Evolutionary conservation across 2,797 vertebrate species (phyloP).

Genomic region (Sparidentex hasta): DNA sequence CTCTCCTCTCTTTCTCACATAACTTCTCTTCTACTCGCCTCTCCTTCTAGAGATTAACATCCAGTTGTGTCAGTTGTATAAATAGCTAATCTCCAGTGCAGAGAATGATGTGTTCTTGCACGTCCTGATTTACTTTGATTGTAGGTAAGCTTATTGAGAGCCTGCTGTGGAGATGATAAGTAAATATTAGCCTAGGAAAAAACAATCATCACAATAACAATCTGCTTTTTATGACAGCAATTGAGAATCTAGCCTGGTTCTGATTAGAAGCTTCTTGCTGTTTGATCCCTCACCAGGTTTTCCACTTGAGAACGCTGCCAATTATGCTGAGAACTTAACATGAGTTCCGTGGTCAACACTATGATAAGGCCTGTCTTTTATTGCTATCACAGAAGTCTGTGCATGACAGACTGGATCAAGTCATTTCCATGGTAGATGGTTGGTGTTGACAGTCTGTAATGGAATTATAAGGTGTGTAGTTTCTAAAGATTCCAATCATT

Average conservation of each 20-base stretch:
- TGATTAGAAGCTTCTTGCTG: not conserved
- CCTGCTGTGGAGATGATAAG: conserved; percentile 3
- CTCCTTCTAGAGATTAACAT: conserved; percentile 23
- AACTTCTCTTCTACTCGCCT: conserved; percentile 4
- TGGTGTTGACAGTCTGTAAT: no score
- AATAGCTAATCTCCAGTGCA: conserved; percentile 10
- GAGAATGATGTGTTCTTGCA: not conserved
- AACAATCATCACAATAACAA: not conserved
- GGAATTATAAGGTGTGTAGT: no score
- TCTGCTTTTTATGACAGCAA: not conserved
- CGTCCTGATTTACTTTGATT: not conserved
- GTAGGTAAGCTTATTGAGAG: not conserved
- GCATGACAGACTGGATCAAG: no score
- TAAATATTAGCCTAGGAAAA: not conserved
- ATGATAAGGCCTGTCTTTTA: not conserved
- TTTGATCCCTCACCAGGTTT: not conserved
- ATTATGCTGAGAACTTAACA: conserved; percentile 3
- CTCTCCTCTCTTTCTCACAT: conserved; percentile 5
- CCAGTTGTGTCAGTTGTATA: conserved; percentile 16
- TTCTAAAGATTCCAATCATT: no score
- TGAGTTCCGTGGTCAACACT: not conserved
- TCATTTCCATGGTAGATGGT: no score
- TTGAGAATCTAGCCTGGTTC: not conserved
- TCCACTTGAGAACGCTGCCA: not conserved
- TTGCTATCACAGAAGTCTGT: not conserved